phyloP scores from a whole-genome alignment of 2,797 vertebrate genomes.

The Eulemur coronatus region DNA sequence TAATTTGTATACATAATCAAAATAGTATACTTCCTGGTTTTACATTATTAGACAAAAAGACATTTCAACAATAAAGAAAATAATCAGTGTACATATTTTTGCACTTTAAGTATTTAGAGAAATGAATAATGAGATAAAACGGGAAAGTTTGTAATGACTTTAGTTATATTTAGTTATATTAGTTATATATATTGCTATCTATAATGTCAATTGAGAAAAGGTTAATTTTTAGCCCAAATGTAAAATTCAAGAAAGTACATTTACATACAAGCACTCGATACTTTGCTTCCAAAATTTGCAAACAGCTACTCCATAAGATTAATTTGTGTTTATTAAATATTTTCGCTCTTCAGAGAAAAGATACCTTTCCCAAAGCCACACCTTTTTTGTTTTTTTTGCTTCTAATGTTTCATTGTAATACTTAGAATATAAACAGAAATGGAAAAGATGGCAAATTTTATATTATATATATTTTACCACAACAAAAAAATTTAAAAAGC shows the following conservation, averaged over 20 bases:
- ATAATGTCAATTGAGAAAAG: background rate
- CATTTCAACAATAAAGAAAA: background rate
- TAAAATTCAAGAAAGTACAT: background rate
- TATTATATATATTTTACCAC: background rate
- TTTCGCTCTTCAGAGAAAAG: background rate
- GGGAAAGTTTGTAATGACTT: background rate
- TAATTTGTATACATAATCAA: background rate
- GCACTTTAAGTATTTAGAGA: background rate
- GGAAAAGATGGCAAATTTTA: background rate
- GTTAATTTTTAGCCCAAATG: background rate
- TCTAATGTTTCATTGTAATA: background rate
- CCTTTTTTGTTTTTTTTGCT: background rate
- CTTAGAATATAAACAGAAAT: background rate
- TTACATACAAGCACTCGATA: background rate
- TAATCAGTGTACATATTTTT: background rate
- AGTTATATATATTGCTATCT: background rate
- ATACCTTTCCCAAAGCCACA: background rate
- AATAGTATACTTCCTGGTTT: background rate
- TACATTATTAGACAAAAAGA: background rate
- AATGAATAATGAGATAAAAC: background rate
- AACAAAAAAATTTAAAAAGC: background rate
- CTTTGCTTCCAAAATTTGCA: background rate
- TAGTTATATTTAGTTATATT: no score
- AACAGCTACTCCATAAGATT: background rate
- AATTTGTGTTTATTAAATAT: background rate